Evolutionary conservation across 2,797 vertebrate genomes (phyloP).

Genomic region (Silurus aristotelis): DNA sequence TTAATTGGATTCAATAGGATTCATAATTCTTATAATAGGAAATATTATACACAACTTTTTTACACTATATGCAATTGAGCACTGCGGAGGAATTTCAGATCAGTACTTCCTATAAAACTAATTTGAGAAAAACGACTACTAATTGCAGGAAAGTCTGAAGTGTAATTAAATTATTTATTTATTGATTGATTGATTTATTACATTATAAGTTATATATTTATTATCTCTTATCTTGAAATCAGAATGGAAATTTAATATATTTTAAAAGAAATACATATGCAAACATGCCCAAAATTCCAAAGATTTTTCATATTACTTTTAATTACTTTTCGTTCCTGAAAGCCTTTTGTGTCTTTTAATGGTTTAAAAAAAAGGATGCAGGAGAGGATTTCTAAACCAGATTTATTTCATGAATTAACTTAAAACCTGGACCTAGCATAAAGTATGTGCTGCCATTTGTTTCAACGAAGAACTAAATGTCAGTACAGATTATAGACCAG

Average conservation of each 20-base stretch:
- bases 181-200: too few relatives aligned
- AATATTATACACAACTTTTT: background rate
- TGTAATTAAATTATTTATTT: background rate
- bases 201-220: background rate
- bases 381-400: background rate
- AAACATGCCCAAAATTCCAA: background rate
- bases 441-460: background rate
- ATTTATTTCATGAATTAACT: background rate
- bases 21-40: background rate
- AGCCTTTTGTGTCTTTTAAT: background rate
- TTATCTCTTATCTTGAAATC: background rate
- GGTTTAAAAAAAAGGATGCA: background rate
- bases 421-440: background rate
- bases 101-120: background rate
- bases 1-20: too few relatives aligned
- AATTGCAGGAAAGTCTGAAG: too few relatives aligned
- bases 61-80: background rate
- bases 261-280: background rate
- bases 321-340: background rate
- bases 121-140: background rate
- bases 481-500: constrained; percentile 3
- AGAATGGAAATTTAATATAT: background rate
- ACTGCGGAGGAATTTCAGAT: background rate
- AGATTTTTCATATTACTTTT: background rate
- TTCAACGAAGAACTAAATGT: background rate